Conservation (phyloP, 2,113 vertebrate species). For the Alectura lathami region DNA sequence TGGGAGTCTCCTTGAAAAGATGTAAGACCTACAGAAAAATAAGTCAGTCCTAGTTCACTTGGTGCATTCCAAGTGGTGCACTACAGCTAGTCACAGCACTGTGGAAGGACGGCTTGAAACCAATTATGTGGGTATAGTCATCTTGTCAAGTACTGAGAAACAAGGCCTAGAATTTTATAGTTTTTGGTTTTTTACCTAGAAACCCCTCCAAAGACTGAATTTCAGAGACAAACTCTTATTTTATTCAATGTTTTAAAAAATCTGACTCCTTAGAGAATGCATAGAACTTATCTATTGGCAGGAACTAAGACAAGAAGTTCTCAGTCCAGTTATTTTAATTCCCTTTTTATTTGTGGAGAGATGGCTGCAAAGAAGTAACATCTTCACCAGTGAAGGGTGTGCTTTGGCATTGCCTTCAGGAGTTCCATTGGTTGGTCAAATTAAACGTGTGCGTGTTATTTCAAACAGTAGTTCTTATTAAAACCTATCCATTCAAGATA, state of each 20-base stretch:
- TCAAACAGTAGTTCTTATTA: constrained; percentile 24
- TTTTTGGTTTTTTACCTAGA: not conserved
- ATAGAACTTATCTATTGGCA: not conserved
- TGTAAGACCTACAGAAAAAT: not conserved
- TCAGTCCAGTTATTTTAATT: not conserved
- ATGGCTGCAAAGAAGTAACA: not conserved
- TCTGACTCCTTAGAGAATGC: not conserved
- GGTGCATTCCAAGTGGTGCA: not conserved
- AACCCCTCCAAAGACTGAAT: not conserved
- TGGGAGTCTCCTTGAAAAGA: not conserved
- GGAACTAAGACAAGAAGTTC: not conserved
- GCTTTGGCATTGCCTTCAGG: constrained; percentile 38
- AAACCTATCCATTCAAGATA: constrained; percentile 8
- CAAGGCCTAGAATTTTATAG: not conserved
- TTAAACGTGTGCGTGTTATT: constrained; percentile 45
- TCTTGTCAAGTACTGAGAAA: not conserved
- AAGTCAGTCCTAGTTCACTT: not conserved
- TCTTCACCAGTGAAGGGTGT: not conserved
- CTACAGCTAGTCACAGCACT: not conserved
- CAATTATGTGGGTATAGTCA: not conserved
- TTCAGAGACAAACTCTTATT: not conserved
- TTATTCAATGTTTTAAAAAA: not conserved
- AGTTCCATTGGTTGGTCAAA: constrained; percentile 51
- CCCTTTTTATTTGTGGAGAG: not conserved
- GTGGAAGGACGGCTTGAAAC: not conserved